Percentiles rank a stretch among this genome's conserved stretches.
These are phyloP conservation scores for Micronycteris hirsuta DNA, from an alignment of 2,113 vertebrate species.

Conservation along the genomic window DNA sequence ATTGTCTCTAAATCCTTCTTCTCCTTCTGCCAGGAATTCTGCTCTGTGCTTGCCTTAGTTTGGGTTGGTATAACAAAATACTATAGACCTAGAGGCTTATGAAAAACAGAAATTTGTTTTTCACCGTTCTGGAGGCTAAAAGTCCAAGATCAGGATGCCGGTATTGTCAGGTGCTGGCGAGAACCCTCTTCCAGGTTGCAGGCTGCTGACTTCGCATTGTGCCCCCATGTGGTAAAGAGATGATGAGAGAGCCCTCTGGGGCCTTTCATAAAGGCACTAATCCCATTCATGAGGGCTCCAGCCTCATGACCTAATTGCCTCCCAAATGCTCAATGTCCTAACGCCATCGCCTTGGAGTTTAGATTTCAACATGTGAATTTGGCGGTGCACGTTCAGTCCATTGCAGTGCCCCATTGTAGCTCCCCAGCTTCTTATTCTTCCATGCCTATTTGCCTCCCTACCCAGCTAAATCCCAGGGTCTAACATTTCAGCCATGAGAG, in stretches of 20 bases:
- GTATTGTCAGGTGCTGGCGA: background rate
- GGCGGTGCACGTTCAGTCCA: background rate
- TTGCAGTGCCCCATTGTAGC: background rate
- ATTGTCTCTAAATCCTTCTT: background rate
- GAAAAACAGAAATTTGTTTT: background rate
- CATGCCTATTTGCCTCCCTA: background rate
- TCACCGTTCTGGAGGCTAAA: background rate
- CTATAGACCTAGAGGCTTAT: background rate
- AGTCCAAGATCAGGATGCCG: background rate
- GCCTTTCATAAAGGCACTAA: background rate
- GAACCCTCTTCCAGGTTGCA: background rate
- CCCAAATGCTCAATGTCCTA: background rate
- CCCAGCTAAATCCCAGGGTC: background rate
- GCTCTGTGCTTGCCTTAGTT: background rate
- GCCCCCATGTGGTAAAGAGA: background rate
- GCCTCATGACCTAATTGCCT: background rate
- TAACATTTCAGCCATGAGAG: background rate
- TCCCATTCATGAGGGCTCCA: background rate
- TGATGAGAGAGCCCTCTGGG: background rate
- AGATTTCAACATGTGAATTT: background rate
- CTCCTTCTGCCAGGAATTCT: background rate
- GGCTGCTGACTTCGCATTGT: background rate
- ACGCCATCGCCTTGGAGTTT: background rate
- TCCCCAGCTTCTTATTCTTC: background rate
- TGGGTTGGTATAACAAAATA: background rate